Conservation (phyloP, 2,888 invertebrate species). For the Eilema depressum region DNA sequence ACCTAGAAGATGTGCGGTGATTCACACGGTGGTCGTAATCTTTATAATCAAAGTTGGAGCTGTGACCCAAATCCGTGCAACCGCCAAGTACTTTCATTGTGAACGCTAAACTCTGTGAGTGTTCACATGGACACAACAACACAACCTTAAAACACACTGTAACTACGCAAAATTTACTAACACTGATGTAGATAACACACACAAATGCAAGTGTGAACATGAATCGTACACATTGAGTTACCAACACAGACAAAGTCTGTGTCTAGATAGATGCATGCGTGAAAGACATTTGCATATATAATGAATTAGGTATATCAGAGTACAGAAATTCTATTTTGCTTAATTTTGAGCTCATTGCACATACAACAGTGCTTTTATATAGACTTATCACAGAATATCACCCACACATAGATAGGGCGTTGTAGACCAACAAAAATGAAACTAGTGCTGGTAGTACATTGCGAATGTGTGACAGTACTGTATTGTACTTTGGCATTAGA, state of each 20-base stretch:
- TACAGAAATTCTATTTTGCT: conserved; percentile 54
- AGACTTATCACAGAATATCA: conserved; percentile 43
- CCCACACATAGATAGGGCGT: conserved; percentile 36
- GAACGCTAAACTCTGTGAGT: conserved; percentile 76
- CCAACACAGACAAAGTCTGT: conserved; percentile 50
- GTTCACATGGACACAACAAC: conserved; percentile 51
- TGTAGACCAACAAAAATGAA: conserved; percentile 41
- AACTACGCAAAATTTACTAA: conserved; percentile 46
- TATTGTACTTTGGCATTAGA: conserved; percentile 82
- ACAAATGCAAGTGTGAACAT: conserved; percentile 36
- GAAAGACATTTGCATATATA: conserved; percentile 63
- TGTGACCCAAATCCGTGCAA: conserved; percentile 86
- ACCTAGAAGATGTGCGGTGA: conserved; percentile 80
- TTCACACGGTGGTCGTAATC: conserved; percentile 83
- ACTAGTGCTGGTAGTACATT: conserved; percentile 35
- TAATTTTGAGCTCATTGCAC: conserved; percentile 52
- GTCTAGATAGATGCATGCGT: conserved; percentile 52
- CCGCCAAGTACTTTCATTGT: conserved; percentile 85
- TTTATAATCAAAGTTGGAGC: conserved; percentile 85
- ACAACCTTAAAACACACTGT: conserved; percentile 45
- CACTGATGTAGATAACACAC: conserved; percentile 35
- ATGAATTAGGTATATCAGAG: conserved; percentile 55
- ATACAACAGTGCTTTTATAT: conserved; percentile 44
- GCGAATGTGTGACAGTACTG: conserved; percentile 67
- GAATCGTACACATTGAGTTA: conserved; percentile 48